Evolutionary conservation across 2,888 invertebrate species (phyloP), one percentile per base, ranked within the genome.

Genomic region (Caradrina kadenii): DNA sequence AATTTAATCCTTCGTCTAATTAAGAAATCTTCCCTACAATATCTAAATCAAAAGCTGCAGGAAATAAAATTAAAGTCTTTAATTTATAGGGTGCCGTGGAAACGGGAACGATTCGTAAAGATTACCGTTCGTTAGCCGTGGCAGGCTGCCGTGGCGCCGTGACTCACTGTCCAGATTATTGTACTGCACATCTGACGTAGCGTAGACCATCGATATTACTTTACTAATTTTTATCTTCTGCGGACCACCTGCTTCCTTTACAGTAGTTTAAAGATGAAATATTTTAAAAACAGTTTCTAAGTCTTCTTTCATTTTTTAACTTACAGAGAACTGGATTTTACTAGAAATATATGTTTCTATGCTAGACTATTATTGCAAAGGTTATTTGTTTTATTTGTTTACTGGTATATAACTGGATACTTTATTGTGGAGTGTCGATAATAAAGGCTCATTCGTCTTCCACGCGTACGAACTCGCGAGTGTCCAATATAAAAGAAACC

Each of bases 41-140:
- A 35, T 35, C 50, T 8, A 48, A 48, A 35, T 52, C 15, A 42
- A 48, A 79, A 56, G 15, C 13, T 53, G 6, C n/a, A 45, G 21
- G 52, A 61, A 39, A 58, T 53, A 79, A 61, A 73, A 68, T 39
- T 4, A 56, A 68, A 66, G 42, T 39, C 50, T 49, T 75, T 67
- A 74, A 60, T 65, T 70, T 65, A 77, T 67, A 61, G 63, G 26
- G 49, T 56, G 53, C 61, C 19, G 48, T 53, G 53, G 49, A 48
- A 68, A 31, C 49, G n/a, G 22, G 59, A 56, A 39, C 81, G 52
- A 78, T 79, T 81, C 62, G 81, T 81, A 64, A 81, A 65, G 78
- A 81, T 79, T 81, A 79, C 64, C 54, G 79, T 73, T 79, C 79
- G 81, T 78, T 79, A 81, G 79, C 42, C 19, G 72, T 39, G 22